Conservation (phyloP, 2,888 invertebrate species). For the Drosophila kokeensis region DNA sequence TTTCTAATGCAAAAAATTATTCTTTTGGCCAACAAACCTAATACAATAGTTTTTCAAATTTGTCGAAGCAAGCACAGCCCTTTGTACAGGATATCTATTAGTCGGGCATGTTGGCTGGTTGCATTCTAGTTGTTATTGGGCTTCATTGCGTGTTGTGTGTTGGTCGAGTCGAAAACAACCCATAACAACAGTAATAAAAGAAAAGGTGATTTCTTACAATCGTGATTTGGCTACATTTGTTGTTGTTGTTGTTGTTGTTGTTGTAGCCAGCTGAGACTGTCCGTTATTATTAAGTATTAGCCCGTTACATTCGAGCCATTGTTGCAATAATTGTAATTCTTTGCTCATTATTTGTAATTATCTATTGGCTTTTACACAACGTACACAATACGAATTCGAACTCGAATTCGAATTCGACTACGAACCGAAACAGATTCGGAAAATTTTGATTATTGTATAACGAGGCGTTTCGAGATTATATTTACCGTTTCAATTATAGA, state of each 20-base stretch:
- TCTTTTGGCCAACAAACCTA: neutral
- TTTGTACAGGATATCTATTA: conserved; percentile 11
- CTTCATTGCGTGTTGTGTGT: conserved; percentile 54
- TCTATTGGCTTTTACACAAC: conserved; percentile 35
- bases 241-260: conserved; percentile 24
- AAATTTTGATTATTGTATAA: neutral
- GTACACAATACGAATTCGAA: neutral
- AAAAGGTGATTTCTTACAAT: conserved; percentile 61
- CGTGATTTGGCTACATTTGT: conserved; percentile 61
- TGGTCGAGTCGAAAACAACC: conserved; percentile 43
- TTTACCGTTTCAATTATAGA: neutral
- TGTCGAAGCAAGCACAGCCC: neutral
- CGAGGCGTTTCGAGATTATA: conserved; percentile 1
- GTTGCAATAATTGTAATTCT: conserved; percentile 55
- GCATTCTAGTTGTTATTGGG: conserved; percentile 23
- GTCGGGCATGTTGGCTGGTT: neutral
- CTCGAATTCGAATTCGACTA: neutral
- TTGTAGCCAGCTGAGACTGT: conserved; percentile 23
- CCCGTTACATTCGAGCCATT: conserved; percentile 32
- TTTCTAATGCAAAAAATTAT: neutral
- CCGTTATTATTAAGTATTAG: conserved; percentile 55
- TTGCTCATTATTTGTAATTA: conserved; percentile 46
- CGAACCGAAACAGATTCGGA: neutral
- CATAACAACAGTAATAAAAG: conserved; percentile 31
- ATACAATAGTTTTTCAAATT: neutral